These are phyloP conservation scores for Drosophila formosana DNA, from an alignment of 2,888 invertebrate species.

Conservation along the genomic window DNA sequence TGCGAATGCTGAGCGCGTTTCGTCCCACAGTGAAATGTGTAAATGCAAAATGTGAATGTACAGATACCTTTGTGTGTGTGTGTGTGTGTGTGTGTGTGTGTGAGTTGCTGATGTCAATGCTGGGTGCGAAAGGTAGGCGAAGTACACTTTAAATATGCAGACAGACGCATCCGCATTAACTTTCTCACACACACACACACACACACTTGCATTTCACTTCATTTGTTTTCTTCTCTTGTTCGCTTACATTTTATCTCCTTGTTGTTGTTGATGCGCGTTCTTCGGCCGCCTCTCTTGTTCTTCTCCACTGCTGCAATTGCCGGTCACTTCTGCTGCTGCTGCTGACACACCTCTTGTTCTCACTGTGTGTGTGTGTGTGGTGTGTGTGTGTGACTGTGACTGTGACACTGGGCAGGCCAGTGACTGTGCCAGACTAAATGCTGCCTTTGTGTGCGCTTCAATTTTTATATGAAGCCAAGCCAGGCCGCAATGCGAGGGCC, in stretches of 20 bases:
- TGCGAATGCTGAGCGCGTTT: constrained; percentile 3
- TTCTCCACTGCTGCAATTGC: constrained; percentile 38
- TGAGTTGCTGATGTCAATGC: neutral
- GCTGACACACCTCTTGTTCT: constrained; percentile 35
- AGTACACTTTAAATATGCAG: constrained; percentile 1
- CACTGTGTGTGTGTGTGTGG: constrained; percentile 27
- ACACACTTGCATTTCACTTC: constrained; percentile 7
- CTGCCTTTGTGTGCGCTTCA: constrained; percentile 74
- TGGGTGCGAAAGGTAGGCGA: constrained; percentile 10
- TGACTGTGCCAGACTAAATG: constrained; percentile 72
- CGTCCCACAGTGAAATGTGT: constrained; percentile 10
- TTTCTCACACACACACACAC: constrained; percentile 10
- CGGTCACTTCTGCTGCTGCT: constrained; percentile 49
- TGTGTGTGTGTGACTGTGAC: constrained; percentile 33
- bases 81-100: constrained; percentile 8
- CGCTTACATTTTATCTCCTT: constrained; percentile 47
- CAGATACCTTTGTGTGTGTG: neutral
- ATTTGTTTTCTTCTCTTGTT: constrained; percentile 26
- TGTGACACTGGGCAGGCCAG: constrained; percentile 65
- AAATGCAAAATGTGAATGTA: constrained; percentile 23
- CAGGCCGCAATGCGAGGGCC: constrained; percentile 53
- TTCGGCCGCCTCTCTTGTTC: constrained; percentile 17
- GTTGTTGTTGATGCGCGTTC: constrained; percentile 17
- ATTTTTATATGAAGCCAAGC: constrained; percentile 72
- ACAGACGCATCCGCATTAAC: constrained; percentile 32